Percentiles rank a stretch among this genome's conserved stretches.
Conservation (phyloP, 2,797 vertebrate species). For the Liasis olivaceus region DNA sequence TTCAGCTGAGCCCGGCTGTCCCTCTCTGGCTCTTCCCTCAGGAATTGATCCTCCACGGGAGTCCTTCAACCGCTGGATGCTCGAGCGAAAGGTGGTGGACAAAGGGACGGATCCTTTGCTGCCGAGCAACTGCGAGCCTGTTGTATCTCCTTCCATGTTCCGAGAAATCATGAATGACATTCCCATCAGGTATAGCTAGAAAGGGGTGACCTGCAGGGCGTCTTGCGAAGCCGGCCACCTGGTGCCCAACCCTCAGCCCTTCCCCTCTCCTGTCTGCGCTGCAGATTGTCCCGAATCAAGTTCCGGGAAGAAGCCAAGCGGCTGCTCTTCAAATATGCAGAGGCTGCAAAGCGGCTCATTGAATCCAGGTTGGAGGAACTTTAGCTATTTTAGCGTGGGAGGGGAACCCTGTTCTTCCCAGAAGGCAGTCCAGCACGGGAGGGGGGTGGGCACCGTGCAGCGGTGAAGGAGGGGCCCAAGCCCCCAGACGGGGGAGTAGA, state of each 20-base stretch:
- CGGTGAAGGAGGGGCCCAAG: too few relatives aligned
- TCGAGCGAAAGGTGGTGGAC: conserved; percentile 95
- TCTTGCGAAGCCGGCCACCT: not conserved
- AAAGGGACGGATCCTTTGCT: conserved; percentile 92
- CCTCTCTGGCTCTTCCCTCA: conserved; percentile 52
- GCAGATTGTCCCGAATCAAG: conserved; percentile 95
- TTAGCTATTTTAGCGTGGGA: rapidly evolving
- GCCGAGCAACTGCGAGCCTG: conserved; percentile 92
- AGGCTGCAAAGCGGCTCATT: conserved; percentile 95
- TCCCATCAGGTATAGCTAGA: conserved; percentile 87
- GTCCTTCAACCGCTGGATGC: conserved; percentile 97
- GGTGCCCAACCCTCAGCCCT: not conserved
- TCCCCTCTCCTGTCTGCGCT: conserved; percentile 6
- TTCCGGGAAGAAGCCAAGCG: conserved; percentile 96
- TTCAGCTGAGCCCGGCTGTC: not conserved
- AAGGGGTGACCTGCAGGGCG: rapidly evolving
- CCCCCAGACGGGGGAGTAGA: rapidly evolving
- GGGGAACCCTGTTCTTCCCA: not conserved
- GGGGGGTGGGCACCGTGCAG: not conserved
- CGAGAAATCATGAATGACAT: conserved; percentile 99
- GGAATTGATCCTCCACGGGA: conserved; percentile 95
- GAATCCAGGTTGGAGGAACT: conserved; percentile 87
- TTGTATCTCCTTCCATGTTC: conserved; percentile 97
- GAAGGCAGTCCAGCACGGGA: not conserved
- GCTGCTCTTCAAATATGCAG: conserved; percentile 94